These are phyloP conservation scores for Ichneumoninae sp. DNA, from an alignment of 2,888 invertebrate species.

Conservation along the genomic window DNA sequence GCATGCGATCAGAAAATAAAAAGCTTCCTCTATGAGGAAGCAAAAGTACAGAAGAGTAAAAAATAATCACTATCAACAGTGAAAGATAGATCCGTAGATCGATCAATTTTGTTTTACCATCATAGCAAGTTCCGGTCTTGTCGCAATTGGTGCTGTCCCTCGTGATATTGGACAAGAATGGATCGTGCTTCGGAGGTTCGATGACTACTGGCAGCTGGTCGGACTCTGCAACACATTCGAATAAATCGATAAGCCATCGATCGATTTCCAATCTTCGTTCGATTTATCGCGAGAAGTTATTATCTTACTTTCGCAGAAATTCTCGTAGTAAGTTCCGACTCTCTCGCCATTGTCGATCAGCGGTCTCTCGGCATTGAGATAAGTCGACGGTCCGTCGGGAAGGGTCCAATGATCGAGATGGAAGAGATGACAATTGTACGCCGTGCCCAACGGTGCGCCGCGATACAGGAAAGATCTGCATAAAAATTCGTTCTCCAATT, in stretches of 20 bases:
- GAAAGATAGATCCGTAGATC: not conserved
- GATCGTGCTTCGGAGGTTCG: conserved; percentile 87
- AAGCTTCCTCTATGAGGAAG: too few species aligned
- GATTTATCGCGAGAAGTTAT: not conserved
- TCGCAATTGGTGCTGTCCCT: conserved; percentile 95
- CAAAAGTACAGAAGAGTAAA: not conserved
- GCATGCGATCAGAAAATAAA: too few species aligned
- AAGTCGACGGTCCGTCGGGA: conserved; percentile 96
- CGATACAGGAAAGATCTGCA: conserved; percentile 93
- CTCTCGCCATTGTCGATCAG: conserved; percentile 96
- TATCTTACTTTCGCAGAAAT: conserved; percentile 94
- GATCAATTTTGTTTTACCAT: conserved; percentile 88
- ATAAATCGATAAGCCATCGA: conserved; percentile 69
- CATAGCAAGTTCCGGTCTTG: conserved; percentile 97
- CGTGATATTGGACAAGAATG: conserved; percentile 90
- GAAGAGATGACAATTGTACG: conserved; percentile 96
- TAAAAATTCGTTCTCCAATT: conserved; percentile 96
- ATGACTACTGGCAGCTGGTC: conserved; percentile 90
- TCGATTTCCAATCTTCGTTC: conserved; percentile 65
- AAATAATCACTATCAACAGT: not conserved
- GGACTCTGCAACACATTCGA: conserved; percentile 84
- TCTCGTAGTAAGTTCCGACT: conserved; percentile 95
- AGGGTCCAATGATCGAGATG: conserved; percentile 96
- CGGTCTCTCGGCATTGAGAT: conserved; percentile 94
- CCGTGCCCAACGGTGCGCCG: conserved; percentile 88